Percentiles rank a stretch among this genome's conserved stretches.
phyloP scores from a whole-genome alignment of 2,797 vertebrate species.

The Cyprinella venusta region DNA sequence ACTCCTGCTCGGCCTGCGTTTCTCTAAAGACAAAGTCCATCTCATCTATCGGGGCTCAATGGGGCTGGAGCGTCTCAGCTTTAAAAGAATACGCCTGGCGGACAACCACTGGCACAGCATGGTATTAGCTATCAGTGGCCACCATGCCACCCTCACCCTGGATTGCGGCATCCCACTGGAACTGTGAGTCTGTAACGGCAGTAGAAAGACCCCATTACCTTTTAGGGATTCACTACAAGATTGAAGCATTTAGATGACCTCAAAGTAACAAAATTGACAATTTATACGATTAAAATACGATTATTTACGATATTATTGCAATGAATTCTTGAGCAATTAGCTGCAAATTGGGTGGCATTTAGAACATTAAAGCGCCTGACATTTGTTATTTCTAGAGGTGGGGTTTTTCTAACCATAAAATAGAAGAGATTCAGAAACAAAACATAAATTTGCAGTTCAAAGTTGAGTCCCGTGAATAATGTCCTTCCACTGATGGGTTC shows the following conservation, averaged over 20 bases:
- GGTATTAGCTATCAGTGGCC: constrained; percentile 77
- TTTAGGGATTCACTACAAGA: background rate
- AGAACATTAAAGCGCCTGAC: background rate
- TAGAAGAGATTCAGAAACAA: background rate
- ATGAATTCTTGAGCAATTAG: background rate
- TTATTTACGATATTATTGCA: too few species aligned
- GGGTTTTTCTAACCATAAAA: background rate
- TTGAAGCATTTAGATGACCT: background rate
- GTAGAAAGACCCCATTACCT: background rate
- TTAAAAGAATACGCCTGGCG: constrained; percentile 74
- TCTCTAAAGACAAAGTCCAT: constrained; percentile 79
- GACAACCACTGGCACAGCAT: constrained; percentile 91
- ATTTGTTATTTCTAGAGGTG: background rate
- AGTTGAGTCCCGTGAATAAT: background rate
- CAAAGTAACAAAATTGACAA: background rate
- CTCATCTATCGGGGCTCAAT: constrained; percentile 81
- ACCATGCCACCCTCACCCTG: constrained; percentile 80
- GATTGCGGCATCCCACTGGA: constrained; percentile 85
- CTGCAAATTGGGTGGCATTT: background rate
- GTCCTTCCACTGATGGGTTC: constrained; percentile 13
- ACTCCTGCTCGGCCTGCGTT: constrained; percentile 84
- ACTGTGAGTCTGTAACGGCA: constrained; percentile 77
- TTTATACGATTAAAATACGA: background rate
- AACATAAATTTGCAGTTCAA: background rate
- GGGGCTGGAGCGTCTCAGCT: constrained; percentile 78